phyloP scores from a whole-genome alignment of 2,797 vertebrate genomes.

The Epinephelus malabaricus region DNA sequence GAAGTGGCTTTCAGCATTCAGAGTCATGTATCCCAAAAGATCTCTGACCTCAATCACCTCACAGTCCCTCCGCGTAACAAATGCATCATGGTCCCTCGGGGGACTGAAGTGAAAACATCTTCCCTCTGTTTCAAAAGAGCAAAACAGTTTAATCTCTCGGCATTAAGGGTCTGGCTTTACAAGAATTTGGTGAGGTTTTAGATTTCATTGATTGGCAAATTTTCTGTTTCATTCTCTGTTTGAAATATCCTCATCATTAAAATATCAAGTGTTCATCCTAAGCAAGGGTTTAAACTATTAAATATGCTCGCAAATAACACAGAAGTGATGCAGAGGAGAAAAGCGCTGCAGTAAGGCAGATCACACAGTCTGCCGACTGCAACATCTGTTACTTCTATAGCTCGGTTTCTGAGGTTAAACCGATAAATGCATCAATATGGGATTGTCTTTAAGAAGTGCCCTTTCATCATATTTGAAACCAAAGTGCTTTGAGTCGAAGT shows the following conservation, averaged over 20 bases:
- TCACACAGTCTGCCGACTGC: conserved; percentile 28
- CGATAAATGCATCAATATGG: conserved; percentile 69
- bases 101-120: conserved; percentile 71
- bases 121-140: conserved; percentile 53
- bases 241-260: background rate
- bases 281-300: conserved; percentile 26
- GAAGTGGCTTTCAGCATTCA: conserved; percentile 61
- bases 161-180: conserved; percentile 17
- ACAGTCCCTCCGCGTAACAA: conserved; percentile 49
- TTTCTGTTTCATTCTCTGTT: conserved; percentile 11
- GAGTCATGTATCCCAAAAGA: conserved; percentile 55
- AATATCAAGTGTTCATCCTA: background rate
- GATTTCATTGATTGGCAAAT: conserved; percentile 28
- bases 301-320: conserved; percentile 25
- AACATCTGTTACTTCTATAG: conserved; percentile 67
- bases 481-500: conserved; percentile 27
- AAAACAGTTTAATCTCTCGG: conserved; percentile 53
- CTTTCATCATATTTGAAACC: conserved; percentile 62
- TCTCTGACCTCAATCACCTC: conserved; percentile 66
- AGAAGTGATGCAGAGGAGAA: conserved; percentile 34
- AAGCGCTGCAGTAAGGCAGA: conserved; percentile 20
- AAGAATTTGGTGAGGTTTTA: conserved; percentile 25
- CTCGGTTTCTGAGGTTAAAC: conserved; percentile 64
- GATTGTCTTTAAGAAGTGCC: conserved; percentile 41
- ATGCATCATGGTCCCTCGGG: conserved; percentile 63